Evolutionary conservation across 2,888 invertebrate species (phyloP), one percentile per base, ranked within the genome.

Genomic region (Agonopterix heracliana): DNA sequence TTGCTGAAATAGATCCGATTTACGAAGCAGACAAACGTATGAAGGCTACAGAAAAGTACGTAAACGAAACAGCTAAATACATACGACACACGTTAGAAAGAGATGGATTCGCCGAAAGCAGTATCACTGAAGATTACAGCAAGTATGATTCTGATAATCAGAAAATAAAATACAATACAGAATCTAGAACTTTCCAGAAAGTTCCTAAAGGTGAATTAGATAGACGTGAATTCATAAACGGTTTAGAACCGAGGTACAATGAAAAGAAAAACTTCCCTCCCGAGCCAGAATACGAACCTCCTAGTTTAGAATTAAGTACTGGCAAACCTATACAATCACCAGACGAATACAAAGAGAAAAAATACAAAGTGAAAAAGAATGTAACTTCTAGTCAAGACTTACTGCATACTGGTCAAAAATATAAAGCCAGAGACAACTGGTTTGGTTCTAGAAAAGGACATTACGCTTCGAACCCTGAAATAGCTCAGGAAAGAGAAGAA

Each of bases 401-500:
- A 50, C 60, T 88, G 44, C 79, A 82, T 63, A 73, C 77, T 43
- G 81, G 86, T 55, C 84, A 87, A 52, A 89, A 82, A 62, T 86
- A 88, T 61, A 86, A 80, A 71, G 66, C 66, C 54, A 90, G 81
- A 68, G 83, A 85, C 42, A 78, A 83, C 52, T 78, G 78, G 63
- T 85, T 83, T 54, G 83, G 81, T 11, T 82, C 80, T 61, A 76
- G 83, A 51, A 89, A 90, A 63, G 89, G 89, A 2, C 87, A 90
- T 59, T 90, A 91, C 60, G 89, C 91, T 45, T 91, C 91, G 0
- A 91, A 91, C 64, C 92, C 92, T 34, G 91, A 92, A 70, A 91
- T 91, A 41, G 83, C 88, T 42, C 86, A 90, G 59, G 86, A 87
- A 62, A 75, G 87, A 48, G 85, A 89, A 57, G 83, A 86, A 49